Conservation (phyloP, 2,797 vertebrate genomes). For the Muscicapa comitata region DNA sequence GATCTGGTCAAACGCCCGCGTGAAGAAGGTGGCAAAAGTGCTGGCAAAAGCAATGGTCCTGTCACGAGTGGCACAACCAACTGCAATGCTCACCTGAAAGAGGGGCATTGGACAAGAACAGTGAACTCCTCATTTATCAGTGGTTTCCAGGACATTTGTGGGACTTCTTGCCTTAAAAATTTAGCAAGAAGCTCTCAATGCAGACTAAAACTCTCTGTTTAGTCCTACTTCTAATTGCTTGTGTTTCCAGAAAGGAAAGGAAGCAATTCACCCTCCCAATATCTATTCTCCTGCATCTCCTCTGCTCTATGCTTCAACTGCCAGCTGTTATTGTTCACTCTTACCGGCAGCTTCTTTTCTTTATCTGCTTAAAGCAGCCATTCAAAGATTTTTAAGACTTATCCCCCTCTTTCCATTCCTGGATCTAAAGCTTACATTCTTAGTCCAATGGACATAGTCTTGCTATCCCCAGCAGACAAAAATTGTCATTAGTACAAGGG, state of each 20-base stretch:
- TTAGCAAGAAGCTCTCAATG: neutral
- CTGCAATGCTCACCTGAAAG: constrained; percentile 87
- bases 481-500: neutral
- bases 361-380: neutral
- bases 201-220: neutral
- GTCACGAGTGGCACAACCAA: constrained; percentile 87
- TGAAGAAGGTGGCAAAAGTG: constrained; percentile 91
- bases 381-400: neutral
- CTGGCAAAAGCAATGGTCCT: constrained; percentile 91
- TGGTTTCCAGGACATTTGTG: neutral
- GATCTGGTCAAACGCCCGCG: constrained; percentile 91
- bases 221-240: neutral
- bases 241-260: neutral
- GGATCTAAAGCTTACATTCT: neutral
- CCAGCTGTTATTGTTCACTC: neutral
- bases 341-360: neutral
- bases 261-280: neutral
- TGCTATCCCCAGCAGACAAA: neutral
- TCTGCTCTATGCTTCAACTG: neutral
- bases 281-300: neutral
- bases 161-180: neutral
- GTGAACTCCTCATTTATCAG: neutral
- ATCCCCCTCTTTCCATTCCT: neutral
- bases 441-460: neutral
- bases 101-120: neutral